Evolutionary conservation across 2,888 invertebrate species (phyloP).

Genomic region (Rhagonycha lutea): DNA sequence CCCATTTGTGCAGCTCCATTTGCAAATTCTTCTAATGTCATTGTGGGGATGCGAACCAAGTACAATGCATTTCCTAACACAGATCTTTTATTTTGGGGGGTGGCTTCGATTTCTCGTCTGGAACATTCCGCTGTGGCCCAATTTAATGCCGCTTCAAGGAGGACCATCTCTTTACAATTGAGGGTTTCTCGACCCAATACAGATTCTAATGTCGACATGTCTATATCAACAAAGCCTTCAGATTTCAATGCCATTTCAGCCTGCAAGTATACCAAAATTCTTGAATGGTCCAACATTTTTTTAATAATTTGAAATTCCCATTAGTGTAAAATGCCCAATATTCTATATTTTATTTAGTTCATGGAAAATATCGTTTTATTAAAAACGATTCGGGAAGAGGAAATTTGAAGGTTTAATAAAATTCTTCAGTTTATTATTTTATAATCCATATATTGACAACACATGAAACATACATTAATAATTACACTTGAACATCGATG

Average conservation of each 20-base stretch:
- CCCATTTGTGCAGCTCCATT: constrained; percentile 93
- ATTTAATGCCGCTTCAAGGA: constrained; percentile 87
- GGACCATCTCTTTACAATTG: constrained; percentile 90
- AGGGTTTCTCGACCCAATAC: constrained; percentile 91
- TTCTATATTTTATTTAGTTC: constrained; percentile 23
- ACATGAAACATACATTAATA: constrained; percentile 43
- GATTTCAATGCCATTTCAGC: constrained; percentile 95
- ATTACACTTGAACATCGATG: constrained; percentile 43
- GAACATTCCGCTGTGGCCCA: constrained; percentile 94
- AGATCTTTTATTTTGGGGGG: constrained; percentile 77
- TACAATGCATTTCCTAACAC: constrained; percentile 80
- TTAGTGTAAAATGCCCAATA: constrained; percentile 21
- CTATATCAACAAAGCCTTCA: constrained; percentile 95
- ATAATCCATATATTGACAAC: constrained; percentile 54
- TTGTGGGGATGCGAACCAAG: constrained; percentile 90
- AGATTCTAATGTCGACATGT: constrained; percentile 88
- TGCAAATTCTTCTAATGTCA: constrained; percentile 92
- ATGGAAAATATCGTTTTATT: neutral
- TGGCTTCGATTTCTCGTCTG: constrained; percentile 80
- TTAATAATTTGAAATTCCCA: neutral
- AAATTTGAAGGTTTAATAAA: constrained; percentile 31
- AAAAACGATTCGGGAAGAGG: constrained; percentile 30
- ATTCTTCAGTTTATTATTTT: constrained; percentile 38
- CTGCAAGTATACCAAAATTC: constrained; percentile 55
- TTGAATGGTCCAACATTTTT: neutral